These are phyloP conservation scores for Eulimnadia texana DNA, from an alignment of 1,140 invertebrate genomes.

Conservation along the genomic window DNA sequence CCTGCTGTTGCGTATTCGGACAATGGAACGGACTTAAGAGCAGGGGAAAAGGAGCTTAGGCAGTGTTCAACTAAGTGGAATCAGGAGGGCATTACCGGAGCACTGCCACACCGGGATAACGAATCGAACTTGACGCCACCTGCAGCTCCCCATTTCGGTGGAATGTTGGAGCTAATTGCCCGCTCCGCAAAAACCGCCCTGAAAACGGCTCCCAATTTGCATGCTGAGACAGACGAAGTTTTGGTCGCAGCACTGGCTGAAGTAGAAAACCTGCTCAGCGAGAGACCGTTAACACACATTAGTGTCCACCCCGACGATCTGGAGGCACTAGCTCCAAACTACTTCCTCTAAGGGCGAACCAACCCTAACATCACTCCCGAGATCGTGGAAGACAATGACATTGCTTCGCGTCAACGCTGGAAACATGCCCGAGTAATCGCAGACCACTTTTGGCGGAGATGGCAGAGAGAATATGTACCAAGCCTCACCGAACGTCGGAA, in stretches of 20 bases:
- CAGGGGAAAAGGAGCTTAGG: slow-evolving; percentile 19
- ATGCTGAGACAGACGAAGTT: slow-evolving; percentile 8
- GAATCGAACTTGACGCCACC: slow-evolving; percentile 27
- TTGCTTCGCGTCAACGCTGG: too few species aligned
- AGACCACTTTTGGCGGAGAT: too few species aligned
- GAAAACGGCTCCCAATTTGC: slow-evolving; percentile 16
- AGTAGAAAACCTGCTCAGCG: slow-evolving; percentile 10
- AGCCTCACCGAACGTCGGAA: too few species aligned
- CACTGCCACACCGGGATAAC: slow-evolving; percentile 14
- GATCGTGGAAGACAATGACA: too few species aligned
- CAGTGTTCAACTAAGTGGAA: background rate
- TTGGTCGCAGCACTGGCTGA: slow-evolving; percentile 4
- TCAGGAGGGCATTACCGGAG: background rate
- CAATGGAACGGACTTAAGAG: slow-evolving; percentile 18
- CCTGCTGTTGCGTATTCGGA: too few species aligned
- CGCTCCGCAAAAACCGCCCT: slow-evolving; percentile 25
- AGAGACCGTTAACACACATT: slow-evolving; percentile 5
- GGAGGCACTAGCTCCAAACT: too few species aligned
- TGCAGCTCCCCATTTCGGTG: slow-evolving; percentile 25
- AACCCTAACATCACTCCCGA: too few species aligned
- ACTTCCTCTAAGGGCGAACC: too few species aligned
- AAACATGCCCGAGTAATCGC: too few species aligned
- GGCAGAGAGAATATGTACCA: too few species aligned
- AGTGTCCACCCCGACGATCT: too few species aligned
- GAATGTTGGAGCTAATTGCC: slow-evolving; percentile 26